Evolutionary conservation across 2,797 vertebrate species (phyloP), one percentile per base, ranked within the genome.

Genomic region (Diglossa cyanea): DNA sequence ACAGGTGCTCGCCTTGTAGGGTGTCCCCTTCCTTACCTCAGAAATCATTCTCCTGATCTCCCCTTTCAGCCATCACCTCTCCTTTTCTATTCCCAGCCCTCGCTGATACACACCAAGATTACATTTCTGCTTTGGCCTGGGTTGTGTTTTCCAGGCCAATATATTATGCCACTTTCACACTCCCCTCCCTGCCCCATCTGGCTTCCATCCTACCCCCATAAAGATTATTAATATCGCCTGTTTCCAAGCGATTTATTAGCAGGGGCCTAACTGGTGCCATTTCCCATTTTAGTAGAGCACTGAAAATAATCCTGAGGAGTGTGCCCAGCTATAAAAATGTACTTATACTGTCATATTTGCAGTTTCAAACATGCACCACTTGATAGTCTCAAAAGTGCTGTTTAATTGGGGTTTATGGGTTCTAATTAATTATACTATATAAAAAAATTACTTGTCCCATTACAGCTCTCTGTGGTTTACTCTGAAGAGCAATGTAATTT

Each of bases 321-420:
- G 67, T 87, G 91, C 96, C 95, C 95, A 94, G 96, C 97, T 96
- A 96, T 97, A 96, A 97, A 97, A 97, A 83, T 19, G 87, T 97
- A 96, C 95, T 97, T 97, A 97, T 39, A 77, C 94, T 97, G 92
- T 97, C 95, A 97, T 95, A 97, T 96, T 94, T 92, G 78, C 94
- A 94, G 95, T 94, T 94, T 97, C 94, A 96, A 96, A 92, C 86
- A 81, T 94, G 93, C 83, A 95, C 93, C 95, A 88, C 93, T 96
- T 97, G 97, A 97, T 97, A 95, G 95, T 97, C 96, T 97, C 97
- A 91, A 95, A 97, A 97, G 96, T 97, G 93, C 95, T 95, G 94
- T 97, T 97, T 97, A 97, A 97, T 97, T 97, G 96, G 95, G 80
- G 96, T 96, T 97, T 96, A 96, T 96, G 96, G 95, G 86, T 95